Conservation (phyloP, 2,888 invertebrate genomes). For the Prenolepis imparis region DNA sequence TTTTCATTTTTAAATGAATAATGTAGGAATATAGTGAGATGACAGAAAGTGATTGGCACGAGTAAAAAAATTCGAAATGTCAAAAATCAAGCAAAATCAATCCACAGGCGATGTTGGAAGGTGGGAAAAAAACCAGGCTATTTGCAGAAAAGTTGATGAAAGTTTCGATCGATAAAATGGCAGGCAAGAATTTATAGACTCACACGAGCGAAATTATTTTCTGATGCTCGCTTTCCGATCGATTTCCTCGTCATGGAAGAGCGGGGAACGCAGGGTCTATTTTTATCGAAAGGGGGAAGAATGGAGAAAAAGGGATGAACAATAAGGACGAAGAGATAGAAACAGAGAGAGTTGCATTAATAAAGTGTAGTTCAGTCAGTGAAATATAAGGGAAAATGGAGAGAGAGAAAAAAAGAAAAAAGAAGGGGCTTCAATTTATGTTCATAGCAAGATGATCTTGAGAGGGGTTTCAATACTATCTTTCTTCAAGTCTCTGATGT, state of each 20-base stretch:
- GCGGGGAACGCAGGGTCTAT: constrained; percentile 54
- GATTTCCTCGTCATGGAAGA: constrained; percentile 51
- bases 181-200: constrained; percentile 29
- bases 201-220: constrained; percentile 50
- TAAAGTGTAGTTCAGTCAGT: constrained; percentile 62
- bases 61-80: not conserved
- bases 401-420: constrained; percentile 44
- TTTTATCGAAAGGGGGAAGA: constrained; percentile 39
- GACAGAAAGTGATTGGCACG: not conserved
- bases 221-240: constrained; percentile 57
- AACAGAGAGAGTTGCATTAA: constrained; percentile 70
- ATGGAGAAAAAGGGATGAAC: constrained; percentile 20
- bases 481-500: constrained; percentile 5
- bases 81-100: not conserved
- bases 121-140: not conserved
- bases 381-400: constrained; percentile 47
- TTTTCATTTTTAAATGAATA: not conserved
- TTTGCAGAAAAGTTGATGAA: constrained; percentile 21
- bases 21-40: not conserved
- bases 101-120: not conserved
- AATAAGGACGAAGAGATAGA: constrained; percentile 46
- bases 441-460: constrained; percentile 49
- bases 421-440: constrained; percentile 53
- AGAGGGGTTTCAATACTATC: constrained; percentile 53
- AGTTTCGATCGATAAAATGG: constrained; percentile 35